These are phyloP conservation scores for Colinus virginianus DNA, from an alignment of 2,113 vertebrate species.

Conservation along the genomic window DNA sequence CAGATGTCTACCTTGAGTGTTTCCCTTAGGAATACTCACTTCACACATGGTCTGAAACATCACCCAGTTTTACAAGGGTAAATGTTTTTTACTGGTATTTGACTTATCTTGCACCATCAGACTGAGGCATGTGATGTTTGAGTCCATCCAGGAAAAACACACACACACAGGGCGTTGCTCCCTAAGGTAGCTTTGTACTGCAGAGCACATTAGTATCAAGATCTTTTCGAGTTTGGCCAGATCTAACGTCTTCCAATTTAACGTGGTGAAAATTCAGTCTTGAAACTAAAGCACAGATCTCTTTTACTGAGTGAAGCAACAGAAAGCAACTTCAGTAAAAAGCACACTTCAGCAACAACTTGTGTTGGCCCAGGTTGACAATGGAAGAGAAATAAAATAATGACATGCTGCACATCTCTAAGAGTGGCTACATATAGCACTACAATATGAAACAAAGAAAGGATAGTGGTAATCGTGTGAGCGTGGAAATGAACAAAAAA, in stretches of 20 bases:
- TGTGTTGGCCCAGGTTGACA: background rate
- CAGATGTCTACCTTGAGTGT: background rate
- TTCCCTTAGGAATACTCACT: background rate
- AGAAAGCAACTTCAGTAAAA: background rate
- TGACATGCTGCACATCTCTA: background rate
- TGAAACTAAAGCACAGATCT: background rate
- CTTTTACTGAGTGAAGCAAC: background rate
- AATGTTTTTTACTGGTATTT: background rate
- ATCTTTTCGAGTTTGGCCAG: background rate
- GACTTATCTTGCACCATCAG: background rate
- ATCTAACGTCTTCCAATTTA: background rate
- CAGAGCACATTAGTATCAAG: background rate
- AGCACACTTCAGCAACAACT: background rate
- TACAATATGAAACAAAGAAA: background rate
- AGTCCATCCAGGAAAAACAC: background rate
- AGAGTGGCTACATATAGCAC: background rate
- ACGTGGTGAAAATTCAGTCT: background rate
- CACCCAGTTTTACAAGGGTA: background rate
- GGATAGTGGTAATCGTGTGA: background rate
- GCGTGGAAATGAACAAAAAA: background rate
- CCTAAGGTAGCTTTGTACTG: background rate
- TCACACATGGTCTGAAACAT: background rate
- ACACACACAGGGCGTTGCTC: background rate
- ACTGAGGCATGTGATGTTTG: fast-evolving
- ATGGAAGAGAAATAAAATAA: background rate